Percentiles rank a stretch among this genome's conserved stretches.
These are phyloP conservation scores for Thamnophis elegans DNA, from an alignment of 2,797 vertebrate genomes.

Conservation along the genomic window DNA sequence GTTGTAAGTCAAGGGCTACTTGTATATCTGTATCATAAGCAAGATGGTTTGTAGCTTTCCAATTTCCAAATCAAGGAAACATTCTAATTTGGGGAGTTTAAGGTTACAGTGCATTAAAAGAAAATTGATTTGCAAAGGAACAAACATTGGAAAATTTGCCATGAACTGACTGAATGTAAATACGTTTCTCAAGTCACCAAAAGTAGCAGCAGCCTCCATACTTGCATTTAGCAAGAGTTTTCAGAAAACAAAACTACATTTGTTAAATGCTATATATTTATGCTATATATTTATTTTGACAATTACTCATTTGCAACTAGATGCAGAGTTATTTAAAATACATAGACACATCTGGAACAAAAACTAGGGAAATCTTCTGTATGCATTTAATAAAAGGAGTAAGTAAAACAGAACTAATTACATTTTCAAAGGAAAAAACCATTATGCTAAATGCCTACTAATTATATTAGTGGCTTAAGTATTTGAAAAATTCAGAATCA, in stretches of 20 bases:
- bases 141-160: slow-evolving; percentile 25
- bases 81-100: slow-evolving; percentile 2
- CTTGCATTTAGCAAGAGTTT: slow-evolving; percentile 1
- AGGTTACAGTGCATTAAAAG: background rate
- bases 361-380: background rate
- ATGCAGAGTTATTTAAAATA: background rate
- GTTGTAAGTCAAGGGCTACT: no score
- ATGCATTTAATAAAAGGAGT: background rate
- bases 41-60: background rate
- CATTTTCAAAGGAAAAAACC: background rate
- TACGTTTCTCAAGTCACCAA: slow-evolving; percentile 33
- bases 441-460: background rate
- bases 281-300: slow-evolving; percentile 24
- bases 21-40: background rate
- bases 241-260: background rate
- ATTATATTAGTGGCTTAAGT: background rate
- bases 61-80: background rate
- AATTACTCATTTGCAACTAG: background rate
- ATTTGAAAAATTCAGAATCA: slow-evolving; percentile 11
- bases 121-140: slow-evolving; percentile 25
- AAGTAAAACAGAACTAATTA: background rate
- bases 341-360: background rate
- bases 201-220: slow-evolving; percentile 27
- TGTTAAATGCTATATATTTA: slow-evolving; percentile 12
- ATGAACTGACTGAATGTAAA: slow-evolving; percentile 24